Evolutionary conservation across 1,140 invertebrate species (phyloP), one percentile per base, ranked within the genome.

Genomic region (Chelonus insularis): DNA sequence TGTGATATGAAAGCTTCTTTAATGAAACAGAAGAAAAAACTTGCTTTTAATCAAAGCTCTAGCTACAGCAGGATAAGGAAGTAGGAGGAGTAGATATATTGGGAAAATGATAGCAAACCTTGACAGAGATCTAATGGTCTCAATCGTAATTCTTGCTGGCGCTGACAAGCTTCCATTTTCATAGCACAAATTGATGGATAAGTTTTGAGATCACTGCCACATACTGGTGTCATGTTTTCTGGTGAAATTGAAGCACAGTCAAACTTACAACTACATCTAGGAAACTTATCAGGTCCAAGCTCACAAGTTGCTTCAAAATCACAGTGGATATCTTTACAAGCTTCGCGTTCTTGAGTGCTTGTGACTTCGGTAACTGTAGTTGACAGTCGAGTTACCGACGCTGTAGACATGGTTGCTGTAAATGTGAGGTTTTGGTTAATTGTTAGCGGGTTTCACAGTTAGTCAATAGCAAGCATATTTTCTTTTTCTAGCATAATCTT

Each of bases 101-200:
- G 60, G 57, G 9, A 64, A 52, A 32, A 34, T 29, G n/a, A 51
- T 12, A 56, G 25, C 18, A 54, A 77, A 91, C 91, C 91, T 92
- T 93, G 86, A 77, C 92, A 94, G 43, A 93, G 84, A 70, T 92
- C 89, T 66, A 93, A 79, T 0, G 91, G 90, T 64, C 91, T 81
- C 43, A 91, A 82, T 64, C 91, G 83, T 18, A 96, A 85, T 69
- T 94, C 91, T 57, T 89, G 86, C 75, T 94, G 91, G 63, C 89
- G 86, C 63, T 91, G 87, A 78, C 94, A 97, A 4, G 91, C 90
- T 68, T 93, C 89, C 84, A 91, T 89, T 71, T 89, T 89, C 90
- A 96, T 92, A 12, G 89, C 88, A 74, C 94, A 96, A 58, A 91
- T 84, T 62, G 90, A 94, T 3, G 87, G 82, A 72, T 96, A 96